Evolutionary conservation across 1,140 invertebrate species (phyloP).

Genomic region (Holcopasites calliopsidis): DNA sequence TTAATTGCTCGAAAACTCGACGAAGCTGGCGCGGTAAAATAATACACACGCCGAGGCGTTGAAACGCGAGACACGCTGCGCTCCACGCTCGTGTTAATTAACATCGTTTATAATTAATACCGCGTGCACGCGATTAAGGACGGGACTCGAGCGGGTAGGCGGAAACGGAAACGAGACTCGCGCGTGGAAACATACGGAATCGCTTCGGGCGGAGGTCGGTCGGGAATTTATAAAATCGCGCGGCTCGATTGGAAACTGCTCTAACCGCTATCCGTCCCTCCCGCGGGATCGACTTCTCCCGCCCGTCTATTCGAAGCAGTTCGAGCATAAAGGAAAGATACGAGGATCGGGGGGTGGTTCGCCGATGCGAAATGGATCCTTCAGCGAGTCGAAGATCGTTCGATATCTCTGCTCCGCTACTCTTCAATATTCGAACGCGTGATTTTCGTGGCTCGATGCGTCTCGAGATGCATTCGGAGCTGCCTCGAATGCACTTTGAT

Average conservation of each 20-base stretch:
- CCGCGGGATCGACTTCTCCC: neutral
- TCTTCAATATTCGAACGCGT: neutral
- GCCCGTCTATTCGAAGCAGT: neutral
- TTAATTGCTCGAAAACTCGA: neutral
- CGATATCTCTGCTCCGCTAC: neutral
- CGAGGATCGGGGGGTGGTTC: neutral
- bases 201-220: neutral
- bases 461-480: neutral
- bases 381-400: neutral
- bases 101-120: neutral
- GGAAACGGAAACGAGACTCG: too few relatives aligned
- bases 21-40: neutral
- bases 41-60: neutral
- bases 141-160: neutral
- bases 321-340: constrained; percentile 2
- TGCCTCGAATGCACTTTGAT: too few relatives aligned
- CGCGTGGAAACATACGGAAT: neutral
- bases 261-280: too few relatives aligned
- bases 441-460: neutral
- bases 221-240: neutral
- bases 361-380: constrained; percentile 15
- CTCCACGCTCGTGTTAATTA: constrained; percentile 6
- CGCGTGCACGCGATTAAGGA: neutral
- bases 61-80: neutral
- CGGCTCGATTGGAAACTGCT: neutral